Evolutionary conservation across 1,140 invertebrate species (phyloP).

Genomic region (Drosophila elegans): DNA sequence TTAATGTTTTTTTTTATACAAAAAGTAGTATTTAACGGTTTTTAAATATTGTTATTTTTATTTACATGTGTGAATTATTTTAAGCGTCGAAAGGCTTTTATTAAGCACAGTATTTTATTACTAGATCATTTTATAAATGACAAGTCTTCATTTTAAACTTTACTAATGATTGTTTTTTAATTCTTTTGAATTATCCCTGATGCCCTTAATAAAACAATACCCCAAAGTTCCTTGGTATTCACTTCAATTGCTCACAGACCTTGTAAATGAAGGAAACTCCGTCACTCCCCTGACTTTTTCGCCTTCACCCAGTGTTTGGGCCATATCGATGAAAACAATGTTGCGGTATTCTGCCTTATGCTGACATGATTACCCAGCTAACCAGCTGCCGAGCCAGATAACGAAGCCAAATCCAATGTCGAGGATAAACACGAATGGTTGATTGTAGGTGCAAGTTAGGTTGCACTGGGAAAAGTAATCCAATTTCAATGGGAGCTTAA

Average conservation of each 20-base stretch:
- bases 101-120: no score
- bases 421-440: constrained; percentile 9
- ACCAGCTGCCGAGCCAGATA: constrained; percentile 23
- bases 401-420: not conserved
- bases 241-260: not conserved
- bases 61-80: no score
- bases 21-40: no score
- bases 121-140: no score
- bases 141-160: no score
- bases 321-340: constrained; percentile 48
- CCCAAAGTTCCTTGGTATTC: not conserved
- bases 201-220: no score
- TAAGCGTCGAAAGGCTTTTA: no score
- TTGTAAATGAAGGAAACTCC: not conserved
- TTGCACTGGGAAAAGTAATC: constrained; percentile 1
- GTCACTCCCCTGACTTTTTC: not conserved
- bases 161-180: no score
- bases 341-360: constrained; percentile 52
- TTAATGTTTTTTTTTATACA: no score
- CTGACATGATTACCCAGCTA: constrained; percentile 67
- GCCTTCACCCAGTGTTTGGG: not conserved
- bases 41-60: no score
- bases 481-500: no score
- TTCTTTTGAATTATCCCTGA: no score
- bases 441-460: constrained; percentile 26